These are phyloP conservation scores for Drosophila macrospina DNA, from an alignment of 2,888 invertebrate genomes.

Conservation along the genomic window DNA sequence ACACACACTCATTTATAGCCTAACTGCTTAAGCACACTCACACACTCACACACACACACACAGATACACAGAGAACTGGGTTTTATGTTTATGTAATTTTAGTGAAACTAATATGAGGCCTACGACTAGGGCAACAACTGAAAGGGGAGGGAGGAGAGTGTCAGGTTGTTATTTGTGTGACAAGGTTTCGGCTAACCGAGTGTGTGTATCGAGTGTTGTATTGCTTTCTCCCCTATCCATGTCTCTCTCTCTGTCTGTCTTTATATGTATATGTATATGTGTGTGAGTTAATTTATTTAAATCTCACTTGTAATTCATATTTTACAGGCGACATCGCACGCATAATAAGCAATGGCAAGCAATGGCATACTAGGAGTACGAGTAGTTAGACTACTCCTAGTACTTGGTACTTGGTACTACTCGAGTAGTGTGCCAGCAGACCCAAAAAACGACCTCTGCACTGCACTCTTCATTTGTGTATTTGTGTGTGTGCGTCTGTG, in stretches of 20 bases:
- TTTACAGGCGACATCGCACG: slow-evolving; percentile 60
- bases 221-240: slow-evolving; percentile 15
- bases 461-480: not conserved
- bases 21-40: slow-evolving; percentile 11
- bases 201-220: slow-evolving; percentile 26
- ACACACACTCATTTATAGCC: slow-evolving; percentile 11
- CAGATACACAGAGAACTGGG: not conserved
- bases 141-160: slow-evolving; percentile 11
- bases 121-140: slow-evolving; percentile 21
- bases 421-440: slow-evolving; percentile 21
- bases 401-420: slow-evolving; percentile 12
- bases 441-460: slow-evolving; percentile 21
- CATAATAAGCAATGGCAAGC: slow-evolving; percentile 67
- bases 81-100: slow-evolving; percentile 36
- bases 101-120: slow-evolving; percentile 24
- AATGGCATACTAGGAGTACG: slow-evolving; percentile 9
- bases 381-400: slow-evolving; percentile 12
- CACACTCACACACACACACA: slow-evolving; percentile 13
- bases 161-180: slow-evolving; percentile 22
- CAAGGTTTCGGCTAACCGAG: slow-evolving; percentile 26
- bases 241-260: slow-evolving; percentile 9
- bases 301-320: slow-evolving; percentile 78
- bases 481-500: not conserved
- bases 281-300: slow-evolving; percentile 74
- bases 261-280: slow-evolving; percentile 29